Evolutionary conservation across 2,113 vertebrate species (phyloP).

Genomic region (Choloepus hoffmanni): DNA sequence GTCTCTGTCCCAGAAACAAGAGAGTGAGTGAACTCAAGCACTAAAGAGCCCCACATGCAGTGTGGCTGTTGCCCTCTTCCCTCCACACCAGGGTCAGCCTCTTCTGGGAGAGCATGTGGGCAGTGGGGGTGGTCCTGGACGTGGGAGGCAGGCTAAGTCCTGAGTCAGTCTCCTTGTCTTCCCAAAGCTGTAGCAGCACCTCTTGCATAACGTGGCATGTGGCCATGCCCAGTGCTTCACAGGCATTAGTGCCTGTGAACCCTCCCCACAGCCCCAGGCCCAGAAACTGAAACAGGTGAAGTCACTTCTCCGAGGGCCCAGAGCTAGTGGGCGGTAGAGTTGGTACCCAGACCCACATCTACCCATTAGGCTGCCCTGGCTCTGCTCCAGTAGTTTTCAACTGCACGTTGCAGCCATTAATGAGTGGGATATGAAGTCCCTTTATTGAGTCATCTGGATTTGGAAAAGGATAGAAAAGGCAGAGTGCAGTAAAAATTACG

Average conservation of each 20-base stretch:
- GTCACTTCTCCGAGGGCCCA: not conserved
- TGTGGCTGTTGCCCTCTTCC: not conserved
- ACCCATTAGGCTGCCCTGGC: not conserved
- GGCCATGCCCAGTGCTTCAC: not conserved
- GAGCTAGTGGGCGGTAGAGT: not conserved
- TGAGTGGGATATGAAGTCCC: not conserved
- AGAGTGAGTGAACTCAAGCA: not conserved
- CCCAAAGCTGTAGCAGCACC: not conserved
- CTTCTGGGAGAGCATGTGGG: not conserved
- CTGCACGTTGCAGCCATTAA: fast-evolving
- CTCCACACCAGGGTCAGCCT: not conserved
- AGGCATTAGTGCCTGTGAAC: not conserved
- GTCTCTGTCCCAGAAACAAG: not conserved
- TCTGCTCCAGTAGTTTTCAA: not conserved
- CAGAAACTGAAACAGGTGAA: not conserved
- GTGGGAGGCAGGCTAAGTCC: fast-evolving
- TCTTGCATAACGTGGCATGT: not conserved
- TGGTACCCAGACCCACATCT: not conserved
- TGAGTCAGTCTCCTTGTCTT: not conserved
- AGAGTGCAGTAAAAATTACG: not conserved
- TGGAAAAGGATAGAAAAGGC: not conserved
- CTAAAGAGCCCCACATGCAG: not conserved
- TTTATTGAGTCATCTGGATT: not conserved
- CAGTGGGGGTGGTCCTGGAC: fast-evolving
- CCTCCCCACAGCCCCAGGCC: not conserved